Evolutionary conservation across 2,888 invertebrate genomes (phyloP).

Genomic region (Xanthia togata): DNA sequence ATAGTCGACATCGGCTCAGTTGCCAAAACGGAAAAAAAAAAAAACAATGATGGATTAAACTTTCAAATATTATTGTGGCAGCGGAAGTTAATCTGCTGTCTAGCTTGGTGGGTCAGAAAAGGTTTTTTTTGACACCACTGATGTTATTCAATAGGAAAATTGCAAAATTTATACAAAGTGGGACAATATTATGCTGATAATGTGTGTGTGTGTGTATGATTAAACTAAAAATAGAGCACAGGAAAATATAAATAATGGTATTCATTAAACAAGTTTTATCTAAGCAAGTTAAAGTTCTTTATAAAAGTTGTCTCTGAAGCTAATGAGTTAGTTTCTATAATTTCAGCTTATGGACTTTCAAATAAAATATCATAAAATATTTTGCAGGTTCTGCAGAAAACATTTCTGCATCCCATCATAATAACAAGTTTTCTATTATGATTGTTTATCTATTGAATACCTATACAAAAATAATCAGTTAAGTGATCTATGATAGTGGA

Average conservation of each 20-base stretch:
- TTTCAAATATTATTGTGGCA: no score
- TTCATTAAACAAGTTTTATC: background rate
- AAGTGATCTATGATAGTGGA: constrained; percentile 29
- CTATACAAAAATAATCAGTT: constrained; percentile 29
- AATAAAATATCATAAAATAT: background rate
- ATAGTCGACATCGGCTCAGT: no score
- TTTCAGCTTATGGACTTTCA: background rate
- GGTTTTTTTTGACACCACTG: background rate
- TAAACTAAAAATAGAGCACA: background rate
- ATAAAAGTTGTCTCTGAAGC: background rate
- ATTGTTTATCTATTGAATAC: background rate
- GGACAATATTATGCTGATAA: constrained; percentile 13
- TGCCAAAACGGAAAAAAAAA: no score
- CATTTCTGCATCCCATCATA: background rate
- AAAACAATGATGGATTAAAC: background rate
- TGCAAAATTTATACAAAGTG: background rate
- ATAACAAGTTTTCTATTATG: background rate
- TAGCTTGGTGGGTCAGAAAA: background rate
- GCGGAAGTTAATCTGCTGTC: no score
- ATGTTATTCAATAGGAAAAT: background rate
- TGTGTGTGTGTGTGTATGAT: background rate
- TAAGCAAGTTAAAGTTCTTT: background rate
- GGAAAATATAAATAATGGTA: background rate
- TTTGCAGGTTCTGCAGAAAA: background rate
- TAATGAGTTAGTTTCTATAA: no score